Conservation (phyloP, 2,113 vertebrate genomes). For the Potamarius usumacintae region DNA sequence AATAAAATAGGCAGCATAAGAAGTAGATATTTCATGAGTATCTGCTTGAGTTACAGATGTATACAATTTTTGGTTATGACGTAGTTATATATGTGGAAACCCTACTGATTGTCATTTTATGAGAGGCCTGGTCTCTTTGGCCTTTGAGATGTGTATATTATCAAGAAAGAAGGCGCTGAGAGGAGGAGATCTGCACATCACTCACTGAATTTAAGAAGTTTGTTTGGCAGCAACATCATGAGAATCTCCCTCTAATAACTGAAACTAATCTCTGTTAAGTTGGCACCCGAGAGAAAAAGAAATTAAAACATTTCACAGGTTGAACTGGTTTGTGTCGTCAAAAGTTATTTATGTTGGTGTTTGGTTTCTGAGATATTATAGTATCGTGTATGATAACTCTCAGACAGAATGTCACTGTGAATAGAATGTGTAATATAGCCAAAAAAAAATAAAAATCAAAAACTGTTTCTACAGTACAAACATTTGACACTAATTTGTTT, state of each 20-base stretch:
- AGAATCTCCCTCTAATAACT: slow-evolving; percentile 10
- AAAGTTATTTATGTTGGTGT: not conserved
- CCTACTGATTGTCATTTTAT: slow-evolving; percentile 45
- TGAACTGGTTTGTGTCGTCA: not conserved
- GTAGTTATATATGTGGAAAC: not conserved
- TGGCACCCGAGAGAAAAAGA: not conserved
- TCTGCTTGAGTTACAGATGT: not conserved
- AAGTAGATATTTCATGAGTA: slow-evolving; percentile 10
- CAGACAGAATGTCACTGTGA: not conserved
- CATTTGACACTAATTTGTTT: not conserved
- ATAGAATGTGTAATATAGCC: not conserved
- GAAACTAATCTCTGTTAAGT: slow-evolving; percentile 31
- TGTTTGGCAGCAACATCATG: slow-evolving; percentile 32
- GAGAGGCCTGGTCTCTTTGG: slow-evolving; percentile 14
- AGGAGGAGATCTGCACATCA: not conserved
- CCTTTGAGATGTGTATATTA: slow-evolving; percentile 34
- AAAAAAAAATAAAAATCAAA: not conserved
- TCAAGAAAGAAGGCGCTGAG: slow-evolving; percentile 39
- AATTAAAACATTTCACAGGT: not conserved
- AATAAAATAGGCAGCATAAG: slow-evolving; percentile 42
- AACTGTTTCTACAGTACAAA: not conserved
- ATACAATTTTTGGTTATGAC: not conserved
- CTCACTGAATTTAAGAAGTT: not conserved
- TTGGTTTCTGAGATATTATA: not conserved
- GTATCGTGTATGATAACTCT: not conserved